Evolutionary conservation across 2,113 vertebrate genomes (phyloP).

Genomic region (Rhadina sibilatrix): DNA sequence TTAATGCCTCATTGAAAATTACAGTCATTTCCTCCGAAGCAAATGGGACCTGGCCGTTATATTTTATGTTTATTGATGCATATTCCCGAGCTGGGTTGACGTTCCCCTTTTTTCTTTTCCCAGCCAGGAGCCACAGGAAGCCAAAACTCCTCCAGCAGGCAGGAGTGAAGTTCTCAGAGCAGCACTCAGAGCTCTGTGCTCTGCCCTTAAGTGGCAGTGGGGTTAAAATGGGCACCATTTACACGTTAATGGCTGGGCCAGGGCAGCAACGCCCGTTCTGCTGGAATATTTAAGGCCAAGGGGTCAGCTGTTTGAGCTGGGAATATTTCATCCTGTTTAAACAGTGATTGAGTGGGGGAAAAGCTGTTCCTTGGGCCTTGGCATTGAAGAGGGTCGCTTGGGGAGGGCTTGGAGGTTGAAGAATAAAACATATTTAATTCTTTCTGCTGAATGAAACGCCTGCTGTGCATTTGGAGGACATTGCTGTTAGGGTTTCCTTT

Average conservation of each 20-base stretch:
- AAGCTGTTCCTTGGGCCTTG: neutral
- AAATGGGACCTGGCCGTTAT: constrained; percentile 6
- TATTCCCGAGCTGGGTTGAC: neutral
- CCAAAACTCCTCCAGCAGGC: neutral
- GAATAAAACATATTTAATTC: neutral
- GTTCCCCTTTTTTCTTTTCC: neutral
- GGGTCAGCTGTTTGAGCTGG: neutral
- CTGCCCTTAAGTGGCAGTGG: neutral
- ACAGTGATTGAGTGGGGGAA: neutral
- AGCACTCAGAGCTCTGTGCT: neutral
- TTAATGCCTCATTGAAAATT: constrained; percentile 1
- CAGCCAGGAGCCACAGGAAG: neutral
- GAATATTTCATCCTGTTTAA: neutral
- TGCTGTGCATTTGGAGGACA: neutral
- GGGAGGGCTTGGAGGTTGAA: neutral
- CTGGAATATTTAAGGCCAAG: neutral
- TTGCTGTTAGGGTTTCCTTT: neutral
- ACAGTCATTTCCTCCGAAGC: constrained; percentile 26
- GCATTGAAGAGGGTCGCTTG: rapidly evolving
- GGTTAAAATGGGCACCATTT: neutral
- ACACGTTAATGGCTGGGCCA: neutral
- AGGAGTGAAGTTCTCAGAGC: neutral
- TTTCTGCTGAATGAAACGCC: neutral
- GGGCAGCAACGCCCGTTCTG: neutral
- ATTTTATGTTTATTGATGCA: constrained; percentile 1